Evolutionary conservation across 2,797 vertebrate genomes (phyloP), one percentile per base, ranked within the genome.

Genomic region (Urosaurus nigricauda): DNA sequence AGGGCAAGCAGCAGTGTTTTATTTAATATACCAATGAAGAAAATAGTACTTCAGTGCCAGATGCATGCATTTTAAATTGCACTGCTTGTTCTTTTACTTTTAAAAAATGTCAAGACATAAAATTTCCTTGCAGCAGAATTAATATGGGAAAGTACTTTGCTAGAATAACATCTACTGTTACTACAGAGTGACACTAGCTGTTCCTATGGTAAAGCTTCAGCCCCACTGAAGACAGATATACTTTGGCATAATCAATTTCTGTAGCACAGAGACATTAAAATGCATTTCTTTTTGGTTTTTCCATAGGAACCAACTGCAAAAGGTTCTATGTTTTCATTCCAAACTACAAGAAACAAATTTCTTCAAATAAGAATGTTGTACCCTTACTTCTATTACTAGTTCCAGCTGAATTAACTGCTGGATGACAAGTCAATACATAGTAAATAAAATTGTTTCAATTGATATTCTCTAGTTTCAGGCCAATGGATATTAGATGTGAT

Each of bases 1-100:
- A 43, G 43, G 88, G 93, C 93, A 94, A 73, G 93, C 86, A 91
- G 65, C 56, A 65, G 65, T 40, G 82, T 29, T 81, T 51, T 84
- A 74, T 13, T 83, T 84, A 85, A 89, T 1, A 24, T 73, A 60
- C 19, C 79, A 71, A 71, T 84, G 35, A 79, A 84, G 47, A 43
- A 79, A 16, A 68, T 35, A 74, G 47, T 29, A 73, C 32, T 78
- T 68, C 21, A 88, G 63, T 29, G 43, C 32, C 43, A 37, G 56
- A 65, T 32, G 16, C 9, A 79, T 53, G 17, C 73, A 73, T 58
- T 85, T 73, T 51, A 74, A 58, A 84, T 9, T 40, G 58, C 37
- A 71, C 26, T 79, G 47, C 51, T 84, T 84, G 60, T 73, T 79
- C 40, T 53, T 29, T 60, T 37, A 84, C 51, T 71, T 84, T 71